Evolutionary conservation across 35 echinoderm and acorn worm species (phyloP).

Genomic region (Antedon bifida): DNA sequence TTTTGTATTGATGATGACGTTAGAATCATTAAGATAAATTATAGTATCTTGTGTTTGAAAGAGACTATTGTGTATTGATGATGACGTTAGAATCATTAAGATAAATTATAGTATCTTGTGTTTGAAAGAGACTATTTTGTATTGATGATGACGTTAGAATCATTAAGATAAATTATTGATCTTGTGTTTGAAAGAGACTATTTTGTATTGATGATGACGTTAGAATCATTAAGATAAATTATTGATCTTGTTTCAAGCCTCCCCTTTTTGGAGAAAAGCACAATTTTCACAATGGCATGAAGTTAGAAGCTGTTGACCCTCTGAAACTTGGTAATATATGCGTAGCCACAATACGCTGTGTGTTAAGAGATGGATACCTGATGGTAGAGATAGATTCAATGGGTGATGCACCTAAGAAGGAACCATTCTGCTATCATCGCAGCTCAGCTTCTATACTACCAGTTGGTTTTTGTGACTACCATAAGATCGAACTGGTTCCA

Average conservation of each 20-base stretch:
- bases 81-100: too few species aligned
- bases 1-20: too few species aligned
- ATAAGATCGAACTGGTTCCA: slow-evolving; percentile 79
- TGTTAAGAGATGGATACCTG: slow-evolving; percentile 68
- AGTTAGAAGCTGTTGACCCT: slow-evolving; percentile 92
- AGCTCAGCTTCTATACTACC: slow-evolving; percentile 69
- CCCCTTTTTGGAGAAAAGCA: slow-evolving; percentile 33
- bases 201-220: too few species aligned
- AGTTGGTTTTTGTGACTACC: slow-evolving; percentile 86
- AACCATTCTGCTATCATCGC: slow-evolving; percentile 89
- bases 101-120: too few species aligned
- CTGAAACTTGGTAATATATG: slow-evolving; percentile 78
- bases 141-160: too few species aligned
- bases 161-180: too few species aligned
- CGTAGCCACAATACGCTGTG: slow-evolving; percentile 75
- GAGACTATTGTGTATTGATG: too few species aligned
- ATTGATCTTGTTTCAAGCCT: slow-evolving; percentile 21
- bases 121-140: too few species aligned
- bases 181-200: too few species aligned
- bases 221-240: too few species aligned
- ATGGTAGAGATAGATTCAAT: slow-evolving; percentile 90
- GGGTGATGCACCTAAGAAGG: slow-evolving; percentile 38
- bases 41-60: too few species aligned
- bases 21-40: too few species aligned
- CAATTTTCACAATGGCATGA: slow-evolving; percentile 63